phyloP scores from a whole-genome alignment of 2,888 invertebrate genomes.

The Apocheima hispidaria region DNA sequence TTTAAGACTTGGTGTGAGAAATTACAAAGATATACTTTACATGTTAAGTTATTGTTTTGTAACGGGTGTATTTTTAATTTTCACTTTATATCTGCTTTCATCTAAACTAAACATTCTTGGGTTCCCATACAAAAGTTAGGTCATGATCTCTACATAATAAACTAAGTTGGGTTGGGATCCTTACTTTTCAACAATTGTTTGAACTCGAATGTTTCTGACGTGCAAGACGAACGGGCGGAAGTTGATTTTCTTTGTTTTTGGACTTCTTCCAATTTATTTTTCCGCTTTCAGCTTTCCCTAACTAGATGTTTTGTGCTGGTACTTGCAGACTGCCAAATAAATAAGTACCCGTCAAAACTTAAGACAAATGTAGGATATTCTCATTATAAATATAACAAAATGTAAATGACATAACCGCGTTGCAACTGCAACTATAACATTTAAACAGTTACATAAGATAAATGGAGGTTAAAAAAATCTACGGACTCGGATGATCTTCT shows the following conservation, averaged over 20 bases:
- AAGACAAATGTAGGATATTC: too few relatives aligned
- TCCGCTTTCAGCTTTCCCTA: conserved; percentile 3
- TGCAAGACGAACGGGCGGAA: conserved; percentile 31
- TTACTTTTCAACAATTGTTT: conserved; percentile 32
- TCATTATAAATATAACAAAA: too few relatives aligned
- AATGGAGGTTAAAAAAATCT: too few relatives aligned
- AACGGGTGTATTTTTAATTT: background rate
- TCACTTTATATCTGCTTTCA: background rate
- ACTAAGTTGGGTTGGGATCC: conserved; percentile 30
- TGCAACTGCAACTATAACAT: too few relatives aligned
- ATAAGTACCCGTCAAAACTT: background rate
- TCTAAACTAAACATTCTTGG: conserved; percentile 9
- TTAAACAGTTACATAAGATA: too few relatives aligned
- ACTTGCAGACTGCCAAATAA: conserved; percentile 4
- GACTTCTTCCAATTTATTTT: conserved; percentile 26
- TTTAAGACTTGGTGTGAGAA: too few relatives aligned
- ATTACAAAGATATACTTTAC: too few relatives aligned
- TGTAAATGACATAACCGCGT: too few relatives aligned
- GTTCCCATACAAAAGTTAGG: conserved; percentile 13
- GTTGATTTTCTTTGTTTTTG: conserved; percentile 30
- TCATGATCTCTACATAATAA: conserved; percentile 31
- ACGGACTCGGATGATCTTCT: too few relatives aligned
- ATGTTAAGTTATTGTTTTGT: too few relatives aligned
- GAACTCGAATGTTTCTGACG: conserved; percentile 33
- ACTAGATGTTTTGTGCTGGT: conserved; percentile 12